phyloP scores from a whole-genome alignment of 2,113 vertebrate species.

The Uria lomvia region DNA sequence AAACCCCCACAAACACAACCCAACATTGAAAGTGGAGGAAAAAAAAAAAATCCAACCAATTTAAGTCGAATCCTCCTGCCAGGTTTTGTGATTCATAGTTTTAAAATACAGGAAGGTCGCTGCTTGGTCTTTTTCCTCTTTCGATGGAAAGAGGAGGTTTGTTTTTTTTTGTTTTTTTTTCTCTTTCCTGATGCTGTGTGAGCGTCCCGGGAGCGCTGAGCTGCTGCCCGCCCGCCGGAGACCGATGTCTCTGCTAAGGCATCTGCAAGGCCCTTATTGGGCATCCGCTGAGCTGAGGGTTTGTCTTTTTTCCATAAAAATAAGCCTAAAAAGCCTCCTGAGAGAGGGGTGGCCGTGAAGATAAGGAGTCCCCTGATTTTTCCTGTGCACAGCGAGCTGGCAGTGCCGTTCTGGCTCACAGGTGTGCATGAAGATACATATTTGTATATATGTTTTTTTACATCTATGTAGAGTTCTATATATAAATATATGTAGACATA shows the following conservation, averaged over 20 bases:
- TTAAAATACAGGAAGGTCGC: conserved; percentile 1
- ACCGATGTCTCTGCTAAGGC: background rate
- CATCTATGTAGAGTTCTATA: background rate
- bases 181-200: background rate
- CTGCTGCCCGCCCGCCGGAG: accelerated
- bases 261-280: background rate
- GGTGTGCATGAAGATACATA: background rate
- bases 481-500: background rate
- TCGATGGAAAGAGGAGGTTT: background rate
- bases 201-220: background rate
- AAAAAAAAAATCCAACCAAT: background rate
- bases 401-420: background rate
- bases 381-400: background rate
- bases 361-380: background rate
- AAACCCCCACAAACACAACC: too few relatives aligned
- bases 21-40: background rate
- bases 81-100: background rate
- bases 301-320: background rate
- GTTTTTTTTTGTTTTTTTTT: background rate
- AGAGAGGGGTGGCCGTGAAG: background rate
- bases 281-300: background rate
- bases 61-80: background rate
- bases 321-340: background rate
- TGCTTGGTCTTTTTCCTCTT: background rate
- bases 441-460: background rate